Base-by-base conservation (phyloP, 2,797 vertebrate genomes). In the Hippopotamyrus pictus region DNA sequence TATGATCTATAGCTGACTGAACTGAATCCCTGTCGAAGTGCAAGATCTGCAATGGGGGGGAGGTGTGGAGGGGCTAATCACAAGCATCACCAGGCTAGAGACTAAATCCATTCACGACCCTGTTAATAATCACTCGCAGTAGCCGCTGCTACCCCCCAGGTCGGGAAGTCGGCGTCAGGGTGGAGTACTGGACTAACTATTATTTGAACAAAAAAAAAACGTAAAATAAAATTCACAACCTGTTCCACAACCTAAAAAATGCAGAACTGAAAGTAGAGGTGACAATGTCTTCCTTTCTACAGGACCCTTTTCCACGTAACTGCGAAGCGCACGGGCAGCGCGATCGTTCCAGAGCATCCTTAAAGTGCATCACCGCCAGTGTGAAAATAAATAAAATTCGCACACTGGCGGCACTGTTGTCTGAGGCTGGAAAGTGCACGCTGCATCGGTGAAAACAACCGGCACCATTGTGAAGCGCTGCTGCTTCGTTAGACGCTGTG, bases 211-310 rank as follows among this genome's bases (percentile, higher is more conserved):
- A 37, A 6, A 57, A 53, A 57, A 57, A 25, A 25, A n/a, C n/a
- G 57, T 33, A 12, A 41, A 19, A 83, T 83, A 3, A 83, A 46
- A 54, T 19, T 86, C 48, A 54, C 22, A 86, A 54, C 84, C 84
- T 29, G 84, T 86, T 86, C 48, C 46, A 25, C 79, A 86, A 54
- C 62, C 50, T 19, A 17, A 54, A 33, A 86, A 51, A 86, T 54
- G 84, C 29, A 29, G 84, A 86, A 86, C 22, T 37, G 84, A 86
- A 86, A 86, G 6, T 19, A n/a, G 17, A 50, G 79, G 4, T 84
- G 79, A 84, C 41, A 79, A 79, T 79, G 73, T 41, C 73, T 19
- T 79, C 73, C 73, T 79, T 79, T 79, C 73, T 79, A 79, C 5
- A 2, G 73, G 73, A 44, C 33, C 62, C 25, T 22, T 12, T 79